A percentile compares a stretch with the other conserved stretches of the same genome.
Conservation (phyloP, 2,888 invertebrate species). For the Meghimatium bilineatum region DNA sequence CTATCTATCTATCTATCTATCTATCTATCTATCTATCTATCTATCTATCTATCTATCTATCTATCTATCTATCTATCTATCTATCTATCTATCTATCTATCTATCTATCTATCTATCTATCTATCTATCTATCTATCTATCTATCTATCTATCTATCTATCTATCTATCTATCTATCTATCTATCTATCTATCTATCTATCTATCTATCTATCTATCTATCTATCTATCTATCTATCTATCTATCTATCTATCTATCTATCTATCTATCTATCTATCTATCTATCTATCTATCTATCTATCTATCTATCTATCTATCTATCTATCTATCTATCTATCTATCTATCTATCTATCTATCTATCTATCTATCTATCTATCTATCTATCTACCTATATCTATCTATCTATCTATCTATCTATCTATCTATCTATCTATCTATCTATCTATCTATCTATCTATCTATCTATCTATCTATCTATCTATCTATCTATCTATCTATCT, state of each 20-base stretch:
- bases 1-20: not conserved
- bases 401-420: not conserved
- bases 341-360: slow-evolving; percentile 17
- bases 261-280: slow-evolving; percentile 35
- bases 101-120: not conserved
- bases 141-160: not conserved
- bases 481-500: too few relatives aligned
- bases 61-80: not conserved
- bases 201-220: not conserved
- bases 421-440: not conserved
- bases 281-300: slow-evolving; percentile 43
- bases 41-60: not conserved
- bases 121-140: not conserved
- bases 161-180: not conserved
- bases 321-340: slow-evolving; percentile 15
- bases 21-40: not conserved
- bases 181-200: not conserved
- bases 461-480: not conserved
- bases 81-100: not conserved
- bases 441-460: not conserved
- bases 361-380: slow-evolving; percentile 10
- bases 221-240: not conserved
- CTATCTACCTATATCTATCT: too few relatives aligned
- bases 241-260: not conserved
- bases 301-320: slow-evolving; percentile 36